Evolutionary conservation across 2,888 invertebrate species (phyloP).

Genomic region (Nomada ruficornis): DNA sequence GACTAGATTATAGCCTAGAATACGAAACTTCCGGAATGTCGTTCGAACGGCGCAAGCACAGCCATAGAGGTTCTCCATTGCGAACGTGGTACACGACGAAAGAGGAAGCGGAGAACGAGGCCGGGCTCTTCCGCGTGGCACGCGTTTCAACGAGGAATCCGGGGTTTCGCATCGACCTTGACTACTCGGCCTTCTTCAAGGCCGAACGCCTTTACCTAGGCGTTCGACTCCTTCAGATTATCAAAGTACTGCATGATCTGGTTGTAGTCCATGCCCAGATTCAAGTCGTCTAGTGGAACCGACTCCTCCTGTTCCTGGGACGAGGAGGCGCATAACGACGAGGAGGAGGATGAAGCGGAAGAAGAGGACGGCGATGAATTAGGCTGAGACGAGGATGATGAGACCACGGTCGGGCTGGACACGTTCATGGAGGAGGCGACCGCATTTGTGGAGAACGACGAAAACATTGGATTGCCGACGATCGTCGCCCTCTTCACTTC

Average conservation of each 20-base stretch:
- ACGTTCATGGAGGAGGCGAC: slow-evolving; percentile 60
- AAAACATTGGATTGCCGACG: slow-evolving; percentile 95
- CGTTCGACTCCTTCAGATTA: slow-evolving; percentile 97
- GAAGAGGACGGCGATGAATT: slow-evolving; percentile 84
- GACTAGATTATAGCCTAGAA: slow-evolving; percentile 82
- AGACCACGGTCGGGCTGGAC: slow-evolving; percentile 63
- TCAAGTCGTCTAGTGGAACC: slow-evolving; percentile 91
- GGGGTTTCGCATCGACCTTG: slow-evolving; percentile 66
- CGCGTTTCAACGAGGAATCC: slow-evolving; percentile 58
- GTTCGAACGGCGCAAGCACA: slow-evolving; percentile 29
- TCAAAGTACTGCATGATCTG: slow-evolving; percentile 99
- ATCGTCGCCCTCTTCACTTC: slow-evolving; percentile 94
- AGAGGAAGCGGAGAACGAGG: slow-evolving; percentile 50
- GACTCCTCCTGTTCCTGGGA: slow-evolving; percentile 86
- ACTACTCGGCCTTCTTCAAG: slow-evolving; percentile 87
- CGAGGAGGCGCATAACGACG: slow-evolving; percentile 67
- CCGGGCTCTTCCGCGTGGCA: slow-evolving; percentile 10
- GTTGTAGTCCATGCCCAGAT: slow-evolving; percentile 96
- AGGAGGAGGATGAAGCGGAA: slow-evolving; percentile 78
- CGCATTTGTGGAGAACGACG: slow-evolving; percentile 82
- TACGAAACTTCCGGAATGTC: slow-evolving; percentile 65
- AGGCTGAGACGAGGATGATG: slow-evolving; percentile 71
- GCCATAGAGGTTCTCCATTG: slow-evolving; percentile 35
- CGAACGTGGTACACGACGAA: slow-evolving; percentile 48
- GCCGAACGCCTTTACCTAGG: slow-evolving; percentile 91